phyloP scores from a whole-genome alignment of 2,888 invertebrate genomes.

The Nomada flava region DNA sequence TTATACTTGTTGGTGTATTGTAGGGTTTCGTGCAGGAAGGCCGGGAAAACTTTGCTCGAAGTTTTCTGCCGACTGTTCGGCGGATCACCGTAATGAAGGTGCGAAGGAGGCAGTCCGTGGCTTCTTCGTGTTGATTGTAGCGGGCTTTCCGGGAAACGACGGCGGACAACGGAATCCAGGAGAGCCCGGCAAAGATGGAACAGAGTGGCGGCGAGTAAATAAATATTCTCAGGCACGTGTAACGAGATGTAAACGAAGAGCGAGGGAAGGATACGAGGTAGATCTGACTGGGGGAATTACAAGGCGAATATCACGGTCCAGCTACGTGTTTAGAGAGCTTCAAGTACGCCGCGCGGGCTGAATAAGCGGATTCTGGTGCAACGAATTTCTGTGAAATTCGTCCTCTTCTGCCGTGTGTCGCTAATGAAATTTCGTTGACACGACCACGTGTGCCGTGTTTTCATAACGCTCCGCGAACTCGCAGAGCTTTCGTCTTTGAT shows the following conservation, averaged over 20 bases:
- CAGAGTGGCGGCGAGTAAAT: slow-evolving; percentile 58
- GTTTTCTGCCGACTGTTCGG: slow-evolving; percentile 53
- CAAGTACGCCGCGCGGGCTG: slow-evolving; percentile 30
- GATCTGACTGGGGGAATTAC: slow-evolving; percentile 67
- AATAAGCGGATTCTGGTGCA: slow-evolving; percentile 44
- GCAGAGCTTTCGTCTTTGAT: neutral
- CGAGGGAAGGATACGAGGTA: slow-evolving; percentile 63
- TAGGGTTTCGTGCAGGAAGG: slow-evolving; percentile 23
- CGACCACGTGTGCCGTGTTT: neutral
- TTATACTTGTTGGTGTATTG: too few species aligned
- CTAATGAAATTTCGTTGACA: slow-evolving; percentile 26
- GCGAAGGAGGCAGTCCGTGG: slow-evolving; percentile 42
- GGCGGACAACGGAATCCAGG: slow-evolving; percentile 30
- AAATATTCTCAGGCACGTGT: slow-evolving; percentile 72
- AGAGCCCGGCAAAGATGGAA: slow-evolving; percentile 18
- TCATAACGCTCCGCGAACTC: neutral
- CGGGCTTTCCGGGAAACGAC: slow-evolving; percentile 67
- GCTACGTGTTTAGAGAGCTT: slow-evolving; percentile 58
- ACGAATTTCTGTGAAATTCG: slow-evolving; percentile 27
- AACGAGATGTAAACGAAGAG: slow-evolving; percentile 76
- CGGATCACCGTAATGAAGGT: slow-evolving; percentile 67
- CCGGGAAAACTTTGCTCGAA: slow-evolving; percentile 64
- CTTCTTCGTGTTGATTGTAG: slow-evolving; percentile 53
- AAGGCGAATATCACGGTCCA: slow-evolving; percentile 52
- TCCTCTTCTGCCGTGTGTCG: neutral